Base-by-base conservation (phyloP, 64 coral and sea anemone genomes). In the Stichodactyla helianthus region DNA sequence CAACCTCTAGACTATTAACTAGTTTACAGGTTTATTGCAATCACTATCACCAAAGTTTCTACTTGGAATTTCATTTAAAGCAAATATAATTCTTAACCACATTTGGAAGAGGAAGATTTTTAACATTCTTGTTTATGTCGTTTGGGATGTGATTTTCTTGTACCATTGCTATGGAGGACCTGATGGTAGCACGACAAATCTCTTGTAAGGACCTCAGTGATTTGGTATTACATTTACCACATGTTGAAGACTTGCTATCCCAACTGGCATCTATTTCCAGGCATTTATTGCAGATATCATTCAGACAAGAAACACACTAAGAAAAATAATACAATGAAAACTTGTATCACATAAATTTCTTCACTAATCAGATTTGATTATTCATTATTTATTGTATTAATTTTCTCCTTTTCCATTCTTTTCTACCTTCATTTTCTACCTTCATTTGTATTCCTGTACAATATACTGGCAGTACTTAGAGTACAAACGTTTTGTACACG, bases 1-100 rank as follows among this genome's bases (percentile, higher is more conserved):
- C n/a, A n/a, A n/a, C n/a, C n/a, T n/a, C n/a, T n/a, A n/a, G n/a
- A n/a, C n/a, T n/a, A n/a, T n/a, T n/a, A n/a, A n/a, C n/a, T n/a
- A n/a, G n/a, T n/a, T n/a, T n/a, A n/a, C 35, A 44, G 35, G 35
- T 44, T 44, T 44, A 44, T 44, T 44, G 35, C 35, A 3, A 44
- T 44, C 35, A 3, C 35, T 44, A 44, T 44, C 35, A 44, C 35
- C 55, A 58, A 58, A 15, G 55, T 14, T 74, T 35, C 13, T 74
- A 20, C 10, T 71, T 27, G 1, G 25, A 1, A 31, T 74, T 74
- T 86, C 22, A 91, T 87, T 91, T 86, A 44, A 87, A 92, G 51
- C 90, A 87, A 16, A 92, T 79, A 83, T 53, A 92, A 52, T 87
- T 92, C 79, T 92, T 92, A n/a, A 92, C 90, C 20, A 64, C 31